Percentiles rank a stretch among this genome's conserved stretches.
These are phyloP conservation scores for Ciconia nigra DNA, from an alignment of 2,797 vertebrate genomes.

Conservation along the genomic window DNA sequence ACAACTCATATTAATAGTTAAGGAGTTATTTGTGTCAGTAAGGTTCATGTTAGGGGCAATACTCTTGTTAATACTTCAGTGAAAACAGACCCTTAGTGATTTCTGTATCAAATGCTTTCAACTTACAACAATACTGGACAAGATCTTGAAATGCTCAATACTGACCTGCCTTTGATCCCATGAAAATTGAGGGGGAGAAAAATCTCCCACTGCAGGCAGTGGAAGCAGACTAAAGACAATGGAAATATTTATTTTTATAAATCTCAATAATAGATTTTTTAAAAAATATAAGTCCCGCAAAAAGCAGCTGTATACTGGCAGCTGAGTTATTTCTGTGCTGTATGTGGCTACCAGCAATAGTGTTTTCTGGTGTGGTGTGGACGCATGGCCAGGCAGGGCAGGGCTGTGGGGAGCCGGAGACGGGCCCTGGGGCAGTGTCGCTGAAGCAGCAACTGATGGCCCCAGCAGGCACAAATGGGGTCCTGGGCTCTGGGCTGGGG, in stretches of 20 bases:
- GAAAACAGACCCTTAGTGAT: not conserved
- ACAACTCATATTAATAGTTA: not conserved
- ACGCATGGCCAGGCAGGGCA: not conserved
- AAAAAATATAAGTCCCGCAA: not conserved
- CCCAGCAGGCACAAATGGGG: not conserved
- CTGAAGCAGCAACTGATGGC: not conserved
- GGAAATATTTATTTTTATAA: not conserved
- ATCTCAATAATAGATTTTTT: not conserved
- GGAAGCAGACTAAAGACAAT: not conserved
- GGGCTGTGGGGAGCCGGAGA: not conserved
- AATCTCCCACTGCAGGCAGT: not conserved
- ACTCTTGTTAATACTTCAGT: not conserved
- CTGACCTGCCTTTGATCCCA: not conserved
- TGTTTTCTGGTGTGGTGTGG: not conserved
- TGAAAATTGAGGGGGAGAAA: not conserved
- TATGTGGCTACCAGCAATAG: not conserved
- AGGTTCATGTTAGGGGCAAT: not conserved
- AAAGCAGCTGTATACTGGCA: not conserved
- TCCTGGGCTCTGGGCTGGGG: not conserved
- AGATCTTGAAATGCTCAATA: not conserved
- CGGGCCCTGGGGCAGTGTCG: not conserved
- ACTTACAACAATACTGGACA: not conserved
- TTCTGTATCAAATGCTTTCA: not conserved
- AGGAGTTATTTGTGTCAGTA: not conserved
- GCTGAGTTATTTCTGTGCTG: not conserved